Evolutionary conservation across 2,113 vertebrate genomes (phyloP).

Genomic region (Gambusia holbrooki): DNA sequence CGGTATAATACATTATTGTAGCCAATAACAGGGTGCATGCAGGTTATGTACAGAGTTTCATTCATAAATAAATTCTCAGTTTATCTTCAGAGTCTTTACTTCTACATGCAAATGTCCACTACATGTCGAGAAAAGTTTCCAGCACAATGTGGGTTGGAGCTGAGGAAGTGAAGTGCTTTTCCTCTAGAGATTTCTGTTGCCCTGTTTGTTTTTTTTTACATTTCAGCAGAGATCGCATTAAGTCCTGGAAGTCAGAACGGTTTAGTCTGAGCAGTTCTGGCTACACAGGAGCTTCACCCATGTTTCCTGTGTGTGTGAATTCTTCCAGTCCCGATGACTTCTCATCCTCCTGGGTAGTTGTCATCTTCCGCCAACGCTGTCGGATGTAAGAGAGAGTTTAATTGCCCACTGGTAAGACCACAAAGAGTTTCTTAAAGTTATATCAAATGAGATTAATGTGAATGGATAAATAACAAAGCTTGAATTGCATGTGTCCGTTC

Average conservation of each 20-base stretch:
- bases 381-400: constrained; percentile 24
- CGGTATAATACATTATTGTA: not conserved
- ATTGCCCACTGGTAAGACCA: constrained; percentile 13
- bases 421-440: not conserved
- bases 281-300: constrained; percentile 77
- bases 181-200: constrained; percentile 5
- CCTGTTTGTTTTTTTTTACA: constrained; percentile 17
- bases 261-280: constrained; percentile 31
- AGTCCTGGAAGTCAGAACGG: constrained; percentile 26
- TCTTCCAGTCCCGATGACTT: constrained; percentile 72
- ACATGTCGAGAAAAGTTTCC: constrained; percentile 27
- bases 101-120: not conserved
- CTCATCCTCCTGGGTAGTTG: constrained; percentile 72
- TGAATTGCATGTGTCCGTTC: not conserved
- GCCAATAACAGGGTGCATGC: not conserved
- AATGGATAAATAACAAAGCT: not conserved
- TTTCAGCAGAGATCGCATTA: constrained; percentile 8
- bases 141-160: not conserved
- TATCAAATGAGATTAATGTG: not conserved
- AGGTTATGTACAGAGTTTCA: constrained; percentile 13
- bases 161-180: constrained; percentile 2
- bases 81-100: not conserved
- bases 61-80: not conserved
- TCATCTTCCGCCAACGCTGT: constrained; percentile 88
- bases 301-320: constrained; percentile 72